These are phyloP conservation scores for Malurus alboscapulatus DNA, from an alignment of 2,113 vertebrate genomes.

Conservation along the genomic window DNA sequence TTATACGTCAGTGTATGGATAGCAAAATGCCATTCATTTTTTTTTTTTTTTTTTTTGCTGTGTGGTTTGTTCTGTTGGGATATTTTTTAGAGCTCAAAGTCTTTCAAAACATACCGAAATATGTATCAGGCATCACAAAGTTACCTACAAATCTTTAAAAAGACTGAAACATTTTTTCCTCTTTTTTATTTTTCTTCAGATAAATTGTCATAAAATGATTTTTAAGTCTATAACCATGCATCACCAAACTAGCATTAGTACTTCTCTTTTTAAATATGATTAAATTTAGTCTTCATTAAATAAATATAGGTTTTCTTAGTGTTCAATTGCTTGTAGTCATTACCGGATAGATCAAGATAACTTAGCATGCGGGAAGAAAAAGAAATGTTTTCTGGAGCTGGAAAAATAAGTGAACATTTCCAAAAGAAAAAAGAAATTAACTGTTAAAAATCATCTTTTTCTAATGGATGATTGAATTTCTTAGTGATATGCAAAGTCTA, in stretches of 20 bases:
- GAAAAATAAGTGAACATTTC: background rate
- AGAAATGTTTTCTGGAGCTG: background rate
- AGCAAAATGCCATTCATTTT: too few species aligned
- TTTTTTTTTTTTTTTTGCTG: background rate
- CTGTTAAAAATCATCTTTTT: background rate
- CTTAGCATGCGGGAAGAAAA: background rate
- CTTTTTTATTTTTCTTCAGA: background rate
- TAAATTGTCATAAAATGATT: background rate
- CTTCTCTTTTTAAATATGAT: background rate
- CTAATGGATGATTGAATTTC: background rate
- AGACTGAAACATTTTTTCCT: background rate
- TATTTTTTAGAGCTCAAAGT: background rate
- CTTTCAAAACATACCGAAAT: background rate
- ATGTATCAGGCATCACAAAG: background rate
- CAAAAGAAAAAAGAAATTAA: background rate
- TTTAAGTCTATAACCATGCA: background rate
- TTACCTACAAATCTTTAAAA: background rate
- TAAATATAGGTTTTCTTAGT: background rate
- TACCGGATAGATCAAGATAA: background rate
- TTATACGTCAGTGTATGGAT: too few species aligned
- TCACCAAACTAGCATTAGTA: background rate
- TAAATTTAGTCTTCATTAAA: background rate
- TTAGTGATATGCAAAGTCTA: background rate
- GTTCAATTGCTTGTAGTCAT: background rate
- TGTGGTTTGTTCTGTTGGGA: background rate